Base-by-base conservation (phyloP, 2,888 invertebrate genomes). In the Eupeodes latifasciatus region DNA sequence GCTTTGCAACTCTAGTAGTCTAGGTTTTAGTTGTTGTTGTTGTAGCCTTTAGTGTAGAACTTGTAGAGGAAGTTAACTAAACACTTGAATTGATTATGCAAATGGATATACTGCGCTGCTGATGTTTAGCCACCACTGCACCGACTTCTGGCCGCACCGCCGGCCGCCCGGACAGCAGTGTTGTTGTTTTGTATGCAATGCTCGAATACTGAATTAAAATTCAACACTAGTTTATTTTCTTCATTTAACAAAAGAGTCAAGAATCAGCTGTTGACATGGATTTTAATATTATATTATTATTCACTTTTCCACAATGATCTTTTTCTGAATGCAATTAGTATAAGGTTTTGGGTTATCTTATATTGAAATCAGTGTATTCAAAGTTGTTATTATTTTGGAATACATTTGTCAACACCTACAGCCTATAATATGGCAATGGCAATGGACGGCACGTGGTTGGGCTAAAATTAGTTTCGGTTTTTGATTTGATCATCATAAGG, bases 51-150 rank as follows among this genome's bases (percentile, higher is more conserved):
- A 19, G 14, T 14, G 16, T 40, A 40, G 19, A 27, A 34, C 59
- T 59, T 59, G 36, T 59, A 36, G 36, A 62, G 55, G 78, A 78
- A 76, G 72, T 71, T 57, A 34, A 71, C 69, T 51, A 57, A 49
- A 71, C 72, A 71, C 72, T 83, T 83, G 82, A 83, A 61, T 83
- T 83, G 82, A 72, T 83, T 83, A 83, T 83, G 82, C 82, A 83
- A 83, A 82, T 82, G 55, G 51, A 19, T 16, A 19, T 16, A 49
- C 55, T 64, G 69, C 61, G 75, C 69, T 19, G 51, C 27, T 19
- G 55, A 16, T 11, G 19, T 27, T 27, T 27, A 27, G 27, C 27
- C 27, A 27, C 27, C 3, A 27, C 27, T 2, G 27, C n/a, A 27
- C 27, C 40, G 40, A 7, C 9, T 36, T 1, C 7, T 36, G 36